These are phyloP conservation scores for Tridacna gigas DNA, from an alignment of 2,888 invertebrate species.

Conservation along the genomic window DNA sequence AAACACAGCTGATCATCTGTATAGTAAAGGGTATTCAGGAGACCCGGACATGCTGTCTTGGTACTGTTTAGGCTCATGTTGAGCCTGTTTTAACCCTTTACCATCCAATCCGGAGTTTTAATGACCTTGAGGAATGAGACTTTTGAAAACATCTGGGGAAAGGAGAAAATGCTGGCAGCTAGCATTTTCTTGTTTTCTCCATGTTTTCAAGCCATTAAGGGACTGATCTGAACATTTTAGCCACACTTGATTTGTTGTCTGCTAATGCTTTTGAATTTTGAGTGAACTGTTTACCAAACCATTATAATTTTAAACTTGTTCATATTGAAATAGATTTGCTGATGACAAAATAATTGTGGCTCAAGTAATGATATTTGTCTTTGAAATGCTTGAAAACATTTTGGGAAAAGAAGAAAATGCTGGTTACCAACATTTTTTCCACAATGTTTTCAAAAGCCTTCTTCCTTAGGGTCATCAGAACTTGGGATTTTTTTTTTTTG, in stretches of 20 bases:
- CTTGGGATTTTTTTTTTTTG: too few relatives aligned
- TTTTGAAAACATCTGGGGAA: too few relatives aligned
- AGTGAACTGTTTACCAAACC: too few relatives aligned
- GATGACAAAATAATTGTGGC: background rate
- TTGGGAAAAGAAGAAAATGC: background rate
- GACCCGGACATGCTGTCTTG: conserved; percentile 51
- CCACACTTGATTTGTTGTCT: too few relatives aligned
- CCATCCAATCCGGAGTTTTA: too few relatives aligned
- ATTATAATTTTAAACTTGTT: background rate
- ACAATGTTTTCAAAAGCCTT: background rate
- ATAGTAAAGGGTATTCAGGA: conserved; percentile 38
- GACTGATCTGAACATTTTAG: too few relatives aligned
- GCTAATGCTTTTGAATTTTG: too few relatives aligned
- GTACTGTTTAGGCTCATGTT: conserved; percentile 45
- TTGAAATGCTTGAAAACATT: background rate
- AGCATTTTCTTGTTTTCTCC: too few relatives aligned
- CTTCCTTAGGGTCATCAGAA: background rate
- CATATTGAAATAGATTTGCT: background rate
- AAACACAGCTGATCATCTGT: conserved; percentile 33
- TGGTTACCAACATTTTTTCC: background rate
- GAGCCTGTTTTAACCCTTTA: background rate
- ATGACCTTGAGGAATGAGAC: too few relatives aligned
- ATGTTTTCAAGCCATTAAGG: too few relatives aligned
- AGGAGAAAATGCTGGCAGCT: too few relatives aligned
- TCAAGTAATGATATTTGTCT: background rate